Evolutionary conservation across 2,888 invertebrate species (phyloP), one percentile per base, ranked within the genome.

Genomic region (Melinaea marsaeus): DNA sequence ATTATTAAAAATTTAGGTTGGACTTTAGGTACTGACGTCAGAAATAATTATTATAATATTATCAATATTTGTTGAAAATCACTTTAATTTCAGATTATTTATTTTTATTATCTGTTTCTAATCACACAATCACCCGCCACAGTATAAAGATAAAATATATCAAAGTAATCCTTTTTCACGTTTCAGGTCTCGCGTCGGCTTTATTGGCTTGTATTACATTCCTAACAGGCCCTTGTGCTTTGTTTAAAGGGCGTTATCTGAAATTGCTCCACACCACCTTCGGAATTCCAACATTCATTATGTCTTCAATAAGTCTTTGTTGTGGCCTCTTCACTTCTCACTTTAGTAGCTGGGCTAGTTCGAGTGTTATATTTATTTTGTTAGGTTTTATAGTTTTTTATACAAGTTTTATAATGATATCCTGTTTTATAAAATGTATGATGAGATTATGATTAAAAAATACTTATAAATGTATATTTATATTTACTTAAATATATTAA

Each of bases 241-340:
- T 73, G 46, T 62, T 65, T 22, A 66, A 62, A 6, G 65, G 62
- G 4, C 61, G 60, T 6, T 63, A 64, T 62, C 54, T 72, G 5
- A 70, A 73, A 63, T 61, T 75, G 3, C 3, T 73, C 0, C 84
- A 85, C 62, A 63, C 77, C 58, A 48, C 68, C 5, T 66, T 79
- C 45, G 85, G 83, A n/a, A 71, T 83, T 45, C 64, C 72, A 5
- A 71, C 83, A 2, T 84, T 83, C 62, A 32, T 79, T 3, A 32
- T 72, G 65, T 79, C 84, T 33, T 75, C 80, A 4, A 33, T 82
- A 11, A 75, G 79, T 61, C 57, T 83, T 3, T 74, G 75, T 47
- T 72, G 71, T 2, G 81, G 80, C 0, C 35, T 81, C 22, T 57
- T 70, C 13, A 71, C 65, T 9, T 9, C 67, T 0, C 61, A 69